phyloP scores from a whole-genome alignment of 23 tunicate species.

The Styela plicata region DNA sequence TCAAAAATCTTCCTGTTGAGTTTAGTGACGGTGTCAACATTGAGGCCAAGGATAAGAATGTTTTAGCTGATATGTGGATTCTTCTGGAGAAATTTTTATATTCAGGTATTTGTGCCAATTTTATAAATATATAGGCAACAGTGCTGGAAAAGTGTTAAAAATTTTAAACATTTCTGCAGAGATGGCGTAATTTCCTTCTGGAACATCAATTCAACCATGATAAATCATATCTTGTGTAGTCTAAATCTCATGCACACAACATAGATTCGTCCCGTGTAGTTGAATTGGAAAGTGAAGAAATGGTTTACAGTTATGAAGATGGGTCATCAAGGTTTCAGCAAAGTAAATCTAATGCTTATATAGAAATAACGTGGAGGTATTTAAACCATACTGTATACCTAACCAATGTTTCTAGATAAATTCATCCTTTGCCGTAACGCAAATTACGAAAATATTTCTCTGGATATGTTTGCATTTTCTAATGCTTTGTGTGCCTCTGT shows the following conservation, averaged over 20 bases:
- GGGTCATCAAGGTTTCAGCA: constrained; percentile 31
- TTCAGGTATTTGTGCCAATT: constrained; percentile 25
- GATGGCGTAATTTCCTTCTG: constrained; percentile 65
- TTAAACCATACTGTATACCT: too few species aligned
- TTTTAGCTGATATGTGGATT: constrained; percentile 2
- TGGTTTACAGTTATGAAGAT: constrained; percentile 26
- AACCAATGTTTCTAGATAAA: constrained; percentile 33
- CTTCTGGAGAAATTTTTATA: constrained; percentile 27
- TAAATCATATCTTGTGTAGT: constrained; percentile 14
- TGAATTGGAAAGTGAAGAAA: constrained; percentile 47
- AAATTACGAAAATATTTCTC: neutral
- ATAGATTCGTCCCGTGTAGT: constrained; percentile 21
- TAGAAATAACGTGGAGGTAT: neutral
- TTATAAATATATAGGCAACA: neutral
- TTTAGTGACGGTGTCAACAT: constrained; percentile 21
- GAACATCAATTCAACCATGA: constrained; percentile 39
- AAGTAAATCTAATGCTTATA: constrained; percentile 15
- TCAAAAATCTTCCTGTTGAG: constrained; percentile 28
- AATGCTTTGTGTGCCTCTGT: constrained; percentile 71
- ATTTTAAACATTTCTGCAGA: constrained; percentile 14
- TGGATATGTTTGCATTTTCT: constrained; percentile 83
- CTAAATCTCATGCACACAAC: constrained; percentile 34
- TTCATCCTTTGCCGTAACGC: constrained; percentile 31
- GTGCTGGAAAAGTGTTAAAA: neutral
- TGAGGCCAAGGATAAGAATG: constrained; percentile 3